Evolutionary conservation across 2,113 vertebrate genomes (phyloP).

Genomic region (Osmerus eperlanus): DNA sequence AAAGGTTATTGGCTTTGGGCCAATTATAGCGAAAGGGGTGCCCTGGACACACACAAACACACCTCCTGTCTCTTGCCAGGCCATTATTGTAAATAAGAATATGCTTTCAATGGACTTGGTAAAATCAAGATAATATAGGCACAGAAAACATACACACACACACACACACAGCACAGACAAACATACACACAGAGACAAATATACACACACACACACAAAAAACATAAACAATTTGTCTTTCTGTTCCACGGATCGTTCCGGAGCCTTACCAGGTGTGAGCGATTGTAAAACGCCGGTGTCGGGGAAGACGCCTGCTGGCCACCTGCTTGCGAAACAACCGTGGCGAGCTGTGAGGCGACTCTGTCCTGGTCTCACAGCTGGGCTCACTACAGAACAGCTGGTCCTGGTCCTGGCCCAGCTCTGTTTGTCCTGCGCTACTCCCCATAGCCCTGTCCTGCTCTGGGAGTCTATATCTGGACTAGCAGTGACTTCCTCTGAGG

Average conservation of each 20-base stretch:
- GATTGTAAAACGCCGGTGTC: constrained; percentile 86
- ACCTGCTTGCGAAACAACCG: constrained; percentile 85
- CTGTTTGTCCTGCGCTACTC: no score
- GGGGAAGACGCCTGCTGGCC: constrained; percentile 83
- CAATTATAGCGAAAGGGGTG: not conserved
- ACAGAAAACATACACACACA: not conserved
- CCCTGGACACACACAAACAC: not conserved
- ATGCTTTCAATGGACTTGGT: no score
- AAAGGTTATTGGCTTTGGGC: constrained; percentile 4
- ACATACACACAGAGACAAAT: not conserved
- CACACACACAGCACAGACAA: not conserved
- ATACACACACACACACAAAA: constrained; percentile 1
- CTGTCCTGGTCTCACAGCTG: constrained; percentile 60
- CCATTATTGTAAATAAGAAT: no score
- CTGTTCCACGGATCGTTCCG: no score
- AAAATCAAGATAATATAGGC: no score
- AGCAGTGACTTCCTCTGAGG: no score
- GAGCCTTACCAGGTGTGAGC: constrained; percentile 84
- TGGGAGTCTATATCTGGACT: no score
- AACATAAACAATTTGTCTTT: not conserved
- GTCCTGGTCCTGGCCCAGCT: constrained; percentile 7
- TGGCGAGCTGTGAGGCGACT: constrained; percentile 75
- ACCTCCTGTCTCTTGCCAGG: not conserved
- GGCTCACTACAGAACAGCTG: constrained; percentile 50
- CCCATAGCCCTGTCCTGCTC: no score